These are phyloP conservation scores for Orgyia antiqua DNA, from an alignment of 2,888 invertebrate genomes.

Conservation along the genomic window DNA sequence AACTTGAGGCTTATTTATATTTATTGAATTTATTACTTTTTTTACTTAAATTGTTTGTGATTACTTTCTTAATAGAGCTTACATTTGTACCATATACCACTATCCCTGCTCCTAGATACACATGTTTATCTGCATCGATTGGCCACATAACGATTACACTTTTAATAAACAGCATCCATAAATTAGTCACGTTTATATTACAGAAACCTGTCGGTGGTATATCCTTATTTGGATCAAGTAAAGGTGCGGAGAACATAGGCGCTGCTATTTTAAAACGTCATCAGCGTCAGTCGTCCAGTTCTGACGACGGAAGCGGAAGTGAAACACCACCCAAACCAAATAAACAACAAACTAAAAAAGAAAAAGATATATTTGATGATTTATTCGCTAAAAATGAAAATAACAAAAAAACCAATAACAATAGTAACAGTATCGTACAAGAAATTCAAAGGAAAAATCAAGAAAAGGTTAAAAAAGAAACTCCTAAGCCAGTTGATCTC, in stretches of 20 bases:
- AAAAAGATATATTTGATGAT: slow-evolving; percentile 56
- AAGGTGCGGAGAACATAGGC: slow-evolving; percentile 57
- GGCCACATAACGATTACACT: too few relatives aligned
- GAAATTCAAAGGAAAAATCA: slow-evolving; percentile 16
- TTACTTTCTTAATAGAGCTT: too few relatives aligned
- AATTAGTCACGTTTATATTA: too few relatives aligned
- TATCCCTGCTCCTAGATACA: too few relatives aligned
- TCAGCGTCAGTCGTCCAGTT: slow-evolving; percentile 42
- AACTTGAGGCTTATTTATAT: too few relatives aligned
- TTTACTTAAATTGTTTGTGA: too few relatives aligned
- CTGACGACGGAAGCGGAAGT: slow-evolving; percentile 42
- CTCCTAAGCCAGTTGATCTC: slow-evolving; percentile 40
- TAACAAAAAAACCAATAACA: slow-evolving; percentile 2
- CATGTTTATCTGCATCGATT: too few relatives aligned
- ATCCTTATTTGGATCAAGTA: slow-evolving; percentile 72
- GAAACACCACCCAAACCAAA: slow-evolving; percentile 13
- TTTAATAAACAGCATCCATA: too few relatives aligned
- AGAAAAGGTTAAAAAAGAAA: slow-evolving; percentile 17
- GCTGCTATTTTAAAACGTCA: slow-evolving; percentile 60
- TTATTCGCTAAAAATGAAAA: slow-evolving; percentile 38
- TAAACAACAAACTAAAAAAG: slow-evolving; percentile 18
- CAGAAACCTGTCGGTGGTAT: slow-evolving; percentile 81
- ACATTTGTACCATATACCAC: too few relatives aligned
- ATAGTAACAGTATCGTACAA: slow-evolving; percentile 15
- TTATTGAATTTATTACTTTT: too few relatives aligned